Conservation (phyloP, 2,797 vertebrate genomes). For the Muraenolepis orangiensis region DNA sequence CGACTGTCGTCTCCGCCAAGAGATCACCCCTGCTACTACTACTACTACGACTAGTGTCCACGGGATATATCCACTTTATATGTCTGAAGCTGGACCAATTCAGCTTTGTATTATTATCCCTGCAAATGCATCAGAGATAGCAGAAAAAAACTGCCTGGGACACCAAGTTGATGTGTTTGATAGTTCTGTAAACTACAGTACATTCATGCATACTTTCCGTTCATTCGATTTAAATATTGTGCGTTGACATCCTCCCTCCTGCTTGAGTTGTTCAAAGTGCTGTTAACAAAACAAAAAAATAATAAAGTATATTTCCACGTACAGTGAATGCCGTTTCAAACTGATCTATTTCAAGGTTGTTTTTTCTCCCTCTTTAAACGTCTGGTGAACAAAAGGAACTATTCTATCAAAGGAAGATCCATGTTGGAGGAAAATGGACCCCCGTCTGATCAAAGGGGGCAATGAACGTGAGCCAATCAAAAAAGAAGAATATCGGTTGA, state of each 20-base stretch:
- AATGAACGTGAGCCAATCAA: slow-evolving; percentile 48
- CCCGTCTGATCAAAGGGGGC: slow-evolving; percentile 63
- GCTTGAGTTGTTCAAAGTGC: background rate
- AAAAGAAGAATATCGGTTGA: slow-evolving; percentile 53
- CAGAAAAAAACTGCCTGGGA: background rate
- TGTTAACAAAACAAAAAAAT: slow-evolving; percentile 1
- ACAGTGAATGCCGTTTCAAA: slow-evolving; percentile 48
- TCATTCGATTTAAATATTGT: background rate
- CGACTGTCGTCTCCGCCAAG: slow-evolving; percentile 10
- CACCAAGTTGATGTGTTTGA: background rate
- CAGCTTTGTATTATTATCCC: background rate
- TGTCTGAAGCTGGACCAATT: background rate
- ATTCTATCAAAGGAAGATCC: background rate
- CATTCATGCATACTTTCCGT: background rate
- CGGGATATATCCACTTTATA: background rate
- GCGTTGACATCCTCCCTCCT: background rate
- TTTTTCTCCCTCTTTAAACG: background rate
- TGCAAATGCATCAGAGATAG: background rate
- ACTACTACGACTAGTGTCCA: too few species aligned
- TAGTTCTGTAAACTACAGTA: background rate
- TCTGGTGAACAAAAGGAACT: background rate
- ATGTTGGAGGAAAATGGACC: slow-evolving; percentile 60
- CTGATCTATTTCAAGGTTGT: slow-evolving; percentile 52
- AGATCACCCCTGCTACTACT: background rate
- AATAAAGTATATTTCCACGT: slow-evolving; percentile 57